Evolutionary conservation across 2,888 invertebrate species (phyloP).

Genomic region (Rugalucina vietnamica): DNA sequence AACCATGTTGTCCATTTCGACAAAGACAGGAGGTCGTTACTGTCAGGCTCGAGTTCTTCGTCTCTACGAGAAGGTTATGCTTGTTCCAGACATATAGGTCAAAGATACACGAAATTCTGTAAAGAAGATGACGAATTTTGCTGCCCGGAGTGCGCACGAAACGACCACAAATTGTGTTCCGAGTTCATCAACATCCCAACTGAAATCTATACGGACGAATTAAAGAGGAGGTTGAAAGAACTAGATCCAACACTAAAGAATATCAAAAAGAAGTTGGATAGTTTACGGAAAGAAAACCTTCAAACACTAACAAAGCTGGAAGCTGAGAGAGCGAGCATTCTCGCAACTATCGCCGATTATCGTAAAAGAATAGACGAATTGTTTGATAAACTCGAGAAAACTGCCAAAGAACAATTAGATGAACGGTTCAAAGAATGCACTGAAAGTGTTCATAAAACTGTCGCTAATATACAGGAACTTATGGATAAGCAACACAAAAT

Average conservation of each 20-base stretch:
- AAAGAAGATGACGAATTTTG: neutral
- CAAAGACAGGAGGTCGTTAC: neutral
- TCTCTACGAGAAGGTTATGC: neutral
- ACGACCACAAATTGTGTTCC: conserved; percentile 7
- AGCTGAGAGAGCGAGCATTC: neutral
- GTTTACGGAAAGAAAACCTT: neutral
- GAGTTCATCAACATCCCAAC: neutral
- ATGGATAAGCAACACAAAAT: neutral
- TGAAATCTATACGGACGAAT: neutral
- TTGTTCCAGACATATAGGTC: neutral
- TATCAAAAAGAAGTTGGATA: neutral
- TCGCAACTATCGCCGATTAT: neutral
- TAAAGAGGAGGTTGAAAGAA: neutral
- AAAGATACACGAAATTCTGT: neutral
- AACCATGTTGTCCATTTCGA: neutral
- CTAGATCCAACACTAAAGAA: neutral
- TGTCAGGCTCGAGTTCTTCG: neutral
- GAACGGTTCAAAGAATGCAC: neutral
- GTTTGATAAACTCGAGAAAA: neutral
- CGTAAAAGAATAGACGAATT: neutral
- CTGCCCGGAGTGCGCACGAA: neutral
- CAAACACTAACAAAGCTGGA: neutral
- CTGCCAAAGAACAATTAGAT: neutral
- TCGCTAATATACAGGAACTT: neutral
- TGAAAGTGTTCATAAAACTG: neutral